Evolutionary conservation across 1,140 invertebrate species (phyloP).

Genomic region (Drosophila pseudoobscura): DNA sequence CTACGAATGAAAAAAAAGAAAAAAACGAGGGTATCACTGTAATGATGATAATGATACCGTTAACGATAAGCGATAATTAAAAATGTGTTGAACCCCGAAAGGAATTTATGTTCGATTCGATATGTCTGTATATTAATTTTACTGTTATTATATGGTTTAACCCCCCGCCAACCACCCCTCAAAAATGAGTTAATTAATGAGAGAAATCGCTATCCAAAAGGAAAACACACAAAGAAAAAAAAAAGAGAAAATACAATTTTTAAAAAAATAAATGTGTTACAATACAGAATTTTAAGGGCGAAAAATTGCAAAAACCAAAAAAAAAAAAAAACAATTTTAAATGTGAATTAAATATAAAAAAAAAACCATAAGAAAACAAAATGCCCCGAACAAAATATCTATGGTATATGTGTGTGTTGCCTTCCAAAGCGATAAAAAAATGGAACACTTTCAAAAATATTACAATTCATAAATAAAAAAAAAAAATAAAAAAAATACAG

Average conservation of each 20-base stretch:
- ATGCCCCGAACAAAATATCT: neutral
- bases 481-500: constrained; percentile 20
- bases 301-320: constrained; percentile 45
- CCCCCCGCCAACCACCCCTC: neutral
- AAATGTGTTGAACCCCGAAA: constrained; percentile 53
- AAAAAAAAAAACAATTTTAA: constrained; percentile 5
- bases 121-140: constrained; percentile 30
- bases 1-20: constrained; percentile 43
- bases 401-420: no score
- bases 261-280: constrained; percentile 45
- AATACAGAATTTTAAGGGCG: constrained; percentile 61
- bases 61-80: constrained; percentile 61
- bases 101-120: constrained; percentile 17
- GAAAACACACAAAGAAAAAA: constrained; percentile 37
- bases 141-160: constrained; percentile 8
- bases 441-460: constrained; percentile 2
- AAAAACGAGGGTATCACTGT: no score
- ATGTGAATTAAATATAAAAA: constrained; percentile 35
- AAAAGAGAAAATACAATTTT: constrained; percentile 62
- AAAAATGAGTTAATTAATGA: constrained; percentile 53
- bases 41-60: constrained; percentile 5
- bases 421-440: constrained; percentile 5
- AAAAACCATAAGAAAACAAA: constrained; percentile 12
- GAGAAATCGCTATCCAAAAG: constrained; percentile 12
- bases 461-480: constrained; percentile 25